Evolutionary conservation across 2,113 vertebrate species (phyloP).

Genomic region (Bucco capensis): DNA sequence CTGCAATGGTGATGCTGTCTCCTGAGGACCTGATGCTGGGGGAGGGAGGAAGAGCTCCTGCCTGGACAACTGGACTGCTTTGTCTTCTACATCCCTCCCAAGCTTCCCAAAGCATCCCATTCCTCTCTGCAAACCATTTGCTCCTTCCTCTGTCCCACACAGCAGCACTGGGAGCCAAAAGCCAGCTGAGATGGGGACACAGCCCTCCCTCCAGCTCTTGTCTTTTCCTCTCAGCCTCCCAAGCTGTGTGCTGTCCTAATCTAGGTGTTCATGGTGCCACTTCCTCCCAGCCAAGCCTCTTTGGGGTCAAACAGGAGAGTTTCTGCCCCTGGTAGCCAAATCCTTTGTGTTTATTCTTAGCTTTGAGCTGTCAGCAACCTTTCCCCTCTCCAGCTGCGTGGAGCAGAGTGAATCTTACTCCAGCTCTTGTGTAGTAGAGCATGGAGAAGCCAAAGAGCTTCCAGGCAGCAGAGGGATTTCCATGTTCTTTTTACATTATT

Average conservation of each 20-base stretch:
- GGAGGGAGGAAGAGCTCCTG: background rate
- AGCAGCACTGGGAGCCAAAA: background rate
- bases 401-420: background rate
- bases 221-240: background rate
- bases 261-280: background rate
- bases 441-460: background rate
- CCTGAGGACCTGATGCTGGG: background rate
- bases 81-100: too few species aligned
- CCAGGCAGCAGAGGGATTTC: background rate
- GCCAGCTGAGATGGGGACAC: background rate
- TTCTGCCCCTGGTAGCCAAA: slow-evolving; percentile 13
- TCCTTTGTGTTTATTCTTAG: slow-evolving; percentile 38
- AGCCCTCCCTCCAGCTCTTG: background rate
- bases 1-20: background rate
- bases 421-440: background rate
- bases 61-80: background rate
- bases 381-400: background rate
- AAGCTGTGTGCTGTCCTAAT: background rate
- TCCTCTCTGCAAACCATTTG: background rate
- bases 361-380: slow-evolving; percentile 13
- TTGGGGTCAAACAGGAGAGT: background rate
- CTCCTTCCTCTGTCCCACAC: background rate
- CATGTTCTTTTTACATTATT: background rate
- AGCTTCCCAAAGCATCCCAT: background rate
- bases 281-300: background rate